phyloP scores from a whole-genome alignment of 2,113 vertebrate species.

The Anoplopoma fimbria region DNA sequence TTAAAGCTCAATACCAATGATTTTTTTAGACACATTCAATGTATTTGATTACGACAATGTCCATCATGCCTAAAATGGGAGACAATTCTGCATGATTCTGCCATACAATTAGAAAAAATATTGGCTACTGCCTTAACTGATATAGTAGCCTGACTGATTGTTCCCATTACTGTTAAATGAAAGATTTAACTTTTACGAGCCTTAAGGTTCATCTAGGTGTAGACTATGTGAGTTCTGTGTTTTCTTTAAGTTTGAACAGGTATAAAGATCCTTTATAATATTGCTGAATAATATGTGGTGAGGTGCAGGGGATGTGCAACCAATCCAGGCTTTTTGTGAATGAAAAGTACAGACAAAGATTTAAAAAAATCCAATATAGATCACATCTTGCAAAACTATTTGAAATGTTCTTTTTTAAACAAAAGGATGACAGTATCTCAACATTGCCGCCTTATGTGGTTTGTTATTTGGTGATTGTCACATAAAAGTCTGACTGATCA shows the following conservation, averaged over 20 bases:
- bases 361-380: neutral
- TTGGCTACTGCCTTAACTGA: neutral
- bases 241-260: neutral
- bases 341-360: neutral
- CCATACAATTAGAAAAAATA: neutral
- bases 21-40: neutral
- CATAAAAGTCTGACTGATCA: constrained; percentile 24
- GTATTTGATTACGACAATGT: neutral
- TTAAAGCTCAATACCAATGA: neutral
- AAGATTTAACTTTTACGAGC: neutral
- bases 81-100: too few species aligned
- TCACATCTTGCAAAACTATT: neutral
- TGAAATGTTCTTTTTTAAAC: neutral
- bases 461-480: constrained; percentile 7
- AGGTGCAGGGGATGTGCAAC: neutral
- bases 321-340: neutral
- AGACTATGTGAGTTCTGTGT: neutral
- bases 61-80: too few species aligned
- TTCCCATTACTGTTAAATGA: neutral
- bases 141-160: neutral
- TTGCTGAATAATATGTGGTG: neutral
- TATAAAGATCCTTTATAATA: neutral
- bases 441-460: neutral
- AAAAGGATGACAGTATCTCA: neutral
- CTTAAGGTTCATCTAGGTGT: neutral